Percentiles rank a stretch among this genome's conserved stretches.
phyloP scores from a whole-genome alignment of 1,140 invertebrate genomes.

The Papilio polytes region DNA sequence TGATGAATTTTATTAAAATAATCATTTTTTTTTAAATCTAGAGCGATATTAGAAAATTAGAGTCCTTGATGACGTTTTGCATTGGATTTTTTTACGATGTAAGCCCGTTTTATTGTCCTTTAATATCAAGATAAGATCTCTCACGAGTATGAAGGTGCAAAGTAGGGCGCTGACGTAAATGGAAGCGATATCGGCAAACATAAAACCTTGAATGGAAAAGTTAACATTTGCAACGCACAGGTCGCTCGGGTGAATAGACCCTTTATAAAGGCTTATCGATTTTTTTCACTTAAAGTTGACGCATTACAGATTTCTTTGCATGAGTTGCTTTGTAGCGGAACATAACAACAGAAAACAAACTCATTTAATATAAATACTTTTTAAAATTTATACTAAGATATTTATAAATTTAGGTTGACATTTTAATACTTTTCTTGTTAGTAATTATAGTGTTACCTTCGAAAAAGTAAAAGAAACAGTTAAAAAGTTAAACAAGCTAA shows the following conservation, averaged over 20 bases:
- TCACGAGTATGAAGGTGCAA: constrained; percentile 5
- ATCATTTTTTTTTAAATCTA: too few relatives aligned
- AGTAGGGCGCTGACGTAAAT: constrained; percentile 31
- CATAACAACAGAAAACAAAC: not conserved
- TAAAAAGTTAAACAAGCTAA: not conserved
- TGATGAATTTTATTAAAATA: too few relatives aligned
- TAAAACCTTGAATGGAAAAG: constrained; percentile 36
- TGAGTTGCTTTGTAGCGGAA: not conserved
- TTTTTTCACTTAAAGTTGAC: constrained; percentile 34
- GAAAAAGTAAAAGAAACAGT: not conserved
- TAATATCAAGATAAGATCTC: constrained; percentile 11
- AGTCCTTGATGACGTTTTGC: not conserved
- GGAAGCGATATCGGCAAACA: constrained; percentile 36
- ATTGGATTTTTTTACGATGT: not conserved
- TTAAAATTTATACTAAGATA: too few relatives aligned
- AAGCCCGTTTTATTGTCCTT: constrained; percentile 3
- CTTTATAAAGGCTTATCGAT: constrained; percentile 33
- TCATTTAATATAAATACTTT: not conserved
- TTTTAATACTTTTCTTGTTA: not conserved
- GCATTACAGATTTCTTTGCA: constrained; percentile 19
- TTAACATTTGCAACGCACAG: constrained; percentile 34
- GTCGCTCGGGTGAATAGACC: constrained; percentile 28
- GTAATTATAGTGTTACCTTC: not conserved
- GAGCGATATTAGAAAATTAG: not conserved
- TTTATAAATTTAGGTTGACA: not conserved